Base-by-base conservation (phyloP, 2,113 vertebrate genomes). In the Psittacula cyanocephala region DNA sequence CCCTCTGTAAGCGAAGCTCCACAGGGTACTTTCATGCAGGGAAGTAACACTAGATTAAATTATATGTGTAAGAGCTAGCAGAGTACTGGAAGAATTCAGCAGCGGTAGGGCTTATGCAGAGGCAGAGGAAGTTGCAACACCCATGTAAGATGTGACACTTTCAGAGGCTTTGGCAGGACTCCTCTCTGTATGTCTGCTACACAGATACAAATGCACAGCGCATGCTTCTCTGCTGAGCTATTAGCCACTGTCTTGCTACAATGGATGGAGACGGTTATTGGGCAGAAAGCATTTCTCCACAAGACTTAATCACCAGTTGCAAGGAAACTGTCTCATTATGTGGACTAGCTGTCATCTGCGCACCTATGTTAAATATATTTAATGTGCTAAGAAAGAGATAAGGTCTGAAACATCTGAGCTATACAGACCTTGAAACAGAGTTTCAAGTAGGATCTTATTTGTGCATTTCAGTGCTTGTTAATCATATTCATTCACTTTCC, bases 151-250 rank as follows among this genome's bases (percentile, higher is more conserved):
- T 94, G 85, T 91, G 93, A 96, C 94, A 89, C 67, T 94, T 95
- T 72, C 92, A 97, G 93, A 93, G 96, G 72, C 91, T 96, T 95
- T 96, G 96, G 93, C 93, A 94, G 88, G 80, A 78, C 82, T 86
- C 71, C 0, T 7, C 47, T 95, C 67, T 4, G 75, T 3, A 1
- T 93, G 71, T 93, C 92, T 96, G 95, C 69, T 77, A 7, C 86
- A 65, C 88, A 95, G 90, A 93, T 67, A 91, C 82, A 88, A 96
- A 93, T 7, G 72, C 57, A 20, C 60, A 86, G 85, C 95, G 93
- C 92, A 63, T 78, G 88, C 76, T 91, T 78, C 72, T 75, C 80
- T 35, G 35, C 3, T 17, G 86, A 95, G 57, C 86, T 94, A 86
- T 71, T 91, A 86, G 86, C 90, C 88, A 52, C 94, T 39, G 92